These are phyloP conservation scores for Scelioninae gen. 2 DNA, from an alignment of 2,888 invertebrate genomes.

Conservation along the genomic window DNA sequence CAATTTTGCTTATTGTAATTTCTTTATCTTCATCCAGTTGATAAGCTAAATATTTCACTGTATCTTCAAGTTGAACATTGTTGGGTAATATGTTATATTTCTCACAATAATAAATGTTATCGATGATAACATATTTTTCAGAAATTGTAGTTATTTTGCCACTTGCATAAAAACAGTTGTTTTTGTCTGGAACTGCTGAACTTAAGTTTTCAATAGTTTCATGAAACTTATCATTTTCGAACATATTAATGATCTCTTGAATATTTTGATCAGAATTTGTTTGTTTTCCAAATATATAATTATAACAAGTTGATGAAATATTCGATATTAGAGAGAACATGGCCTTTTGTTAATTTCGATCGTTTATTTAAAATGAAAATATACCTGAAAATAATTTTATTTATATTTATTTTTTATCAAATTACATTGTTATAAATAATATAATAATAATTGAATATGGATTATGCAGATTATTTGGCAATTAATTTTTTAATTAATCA, in stretches of 20 bases:
- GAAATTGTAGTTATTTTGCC: constrained; percentile 80
- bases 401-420: no score
- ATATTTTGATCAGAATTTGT: constrained; percentile 57
- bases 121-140: constrained; percentile 78
- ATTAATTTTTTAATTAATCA: no score
- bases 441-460: no score
- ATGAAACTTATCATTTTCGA: constrained; percentile 56
- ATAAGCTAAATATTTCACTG: constrained; percentile 78
- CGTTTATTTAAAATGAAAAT: no score
- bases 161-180: constrained; percentile 68
- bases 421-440: no score
- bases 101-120: constrained; percentile 79
- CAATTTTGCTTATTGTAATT: constrained; percentile 78
- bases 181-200: not conserved
- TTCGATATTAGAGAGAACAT: constrained; percentile 76
- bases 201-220: not conserved
- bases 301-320: constrained; percentile 56
- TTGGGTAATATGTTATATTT: constrained; percentile 70
- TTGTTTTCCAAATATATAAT: constrained; percentile 11
- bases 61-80: constrained; percentile 76
- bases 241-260: constrained; percentile 61
- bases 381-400: no score
- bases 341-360: no score
- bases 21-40: constrained; percentile 74
- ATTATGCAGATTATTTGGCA: no score